These are phyloP conservation scores for Muscicapa striata DNA, from an alignment of 2,797 vertebrate genomes.

Conservation along the genomic window DNA sequence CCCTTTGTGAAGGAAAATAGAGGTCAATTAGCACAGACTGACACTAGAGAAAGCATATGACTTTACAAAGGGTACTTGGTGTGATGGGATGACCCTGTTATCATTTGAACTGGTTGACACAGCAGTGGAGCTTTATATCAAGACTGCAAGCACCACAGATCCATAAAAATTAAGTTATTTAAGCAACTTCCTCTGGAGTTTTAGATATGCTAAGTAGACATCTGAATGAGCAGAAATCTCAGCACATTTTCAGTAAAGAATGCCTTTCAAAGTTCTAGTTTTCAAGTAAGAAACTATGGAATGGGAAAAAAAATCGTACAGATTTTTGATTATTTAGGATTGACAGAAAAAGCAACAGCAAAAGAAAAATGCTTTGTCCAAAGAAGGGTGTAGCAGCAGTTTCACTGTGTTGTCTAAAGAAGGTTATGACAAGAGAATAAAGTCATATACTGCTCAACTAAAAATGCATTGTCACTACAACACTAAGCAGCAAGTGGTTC, in stretches of 20 bases:
- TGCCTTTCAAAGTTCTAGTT: neutral
- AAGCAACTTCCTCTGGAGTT: neutral
- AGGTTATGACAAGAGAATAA: neutral
- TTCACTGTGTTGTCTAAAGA: neutral
- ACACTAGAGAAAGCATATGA: neutral
- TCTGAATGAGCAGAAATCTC: neutral
- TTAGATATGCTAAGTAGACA: neutral
- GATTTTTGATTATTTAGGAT: neutral
- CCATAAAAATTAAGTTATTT: neutral
- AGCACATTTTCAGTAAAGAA: neutral
- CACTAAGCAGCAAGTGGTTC: neutral
- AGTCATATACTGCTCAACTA: neutral
- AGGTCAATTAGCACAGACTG: neutral
- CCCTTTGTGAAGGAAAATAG: neutral
- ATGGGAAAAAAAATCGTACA: neutral
- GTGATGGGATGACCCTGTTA: neutral
- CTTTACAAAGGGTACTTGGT: neutral
- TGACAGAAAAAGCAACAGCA: neutral
- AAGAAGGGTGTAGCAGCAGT: neutral
- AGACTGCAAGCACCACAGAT: neutral
- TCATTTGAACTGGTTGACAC: neutral
- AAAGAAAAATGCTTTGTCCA: neutral
- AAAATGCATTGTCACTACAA: neutral
- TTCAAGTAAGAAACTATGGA: neutral
- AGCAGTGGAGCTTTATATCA: neutral